Conservation (phyloP, 2,797 vertebrate species). For the Gadopsis bispinosus region DNA sequence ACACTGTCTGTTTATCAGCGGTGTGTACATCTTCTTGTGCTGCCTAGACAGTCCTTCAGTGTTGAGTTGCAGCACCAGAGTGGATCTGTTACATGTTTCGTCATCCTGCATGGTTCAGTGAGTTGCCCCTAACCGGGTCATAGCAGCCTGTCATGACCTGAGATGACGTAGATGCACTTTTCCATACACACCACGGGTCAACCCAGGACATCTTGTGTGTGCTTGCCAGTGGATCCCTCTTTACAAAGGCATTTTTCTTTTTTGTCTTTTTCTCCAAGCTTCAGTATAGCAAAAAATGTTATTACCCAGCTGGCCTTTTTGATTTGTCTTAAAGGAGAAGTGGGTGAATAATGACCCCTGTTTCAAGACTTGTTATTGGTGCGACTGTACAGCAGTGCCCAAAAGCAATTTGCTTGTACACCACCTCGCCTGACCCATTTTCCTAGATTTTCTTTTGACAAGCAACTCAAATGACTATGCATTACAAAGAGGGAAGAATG, state of each 20-base stretch:
- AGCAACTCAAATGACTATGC: conserved; percentile 63
- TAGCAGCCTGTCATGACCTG: conserved; percentile 35
- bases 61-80: conserved; percentile 61
- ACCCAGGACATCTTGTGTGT: conserved; percentile 17
- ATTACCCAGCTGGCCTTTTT: conserved; percentile 25
- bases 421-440: conserved; percentile 78
- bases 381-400: conserved; percentile 49
- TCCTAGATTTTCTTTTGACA: conserved; percentile 70
- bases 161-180: conserved; percentile 18
- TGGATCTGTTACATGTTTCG: conserved; percentile 58
- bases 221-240: conserved; percentile 1
- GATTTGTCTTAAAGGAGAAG: conserved; percentile 41
- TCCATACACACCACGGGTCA: conserved; percentile 17
- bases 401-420: conserved; percentile 68
- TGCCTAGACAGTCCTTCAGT: conserved; percentile 43
- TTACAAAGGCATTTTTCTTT: conserved; percentile 13
- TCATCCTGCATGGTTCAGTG: conserved; percentile 36
- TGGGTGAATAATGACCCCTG: conserved; percentile 45
- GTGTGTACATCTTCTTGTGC: conserved; percentile 8
- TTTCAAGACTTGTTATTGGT: conserved; percentile 46
- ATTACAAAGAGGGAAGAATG: conserved; percentile 44
- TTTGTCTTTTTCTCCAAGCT: neutral
- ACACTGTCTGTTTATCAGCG: conserved; percentile 8
- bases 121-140: conserved; percentile 40
- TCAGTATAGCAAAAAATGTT: conserved; percentile 12